Base-by-base conservation (phyloP, 2,113 vertebrate species). In the Mellivora capensis region DNA sequence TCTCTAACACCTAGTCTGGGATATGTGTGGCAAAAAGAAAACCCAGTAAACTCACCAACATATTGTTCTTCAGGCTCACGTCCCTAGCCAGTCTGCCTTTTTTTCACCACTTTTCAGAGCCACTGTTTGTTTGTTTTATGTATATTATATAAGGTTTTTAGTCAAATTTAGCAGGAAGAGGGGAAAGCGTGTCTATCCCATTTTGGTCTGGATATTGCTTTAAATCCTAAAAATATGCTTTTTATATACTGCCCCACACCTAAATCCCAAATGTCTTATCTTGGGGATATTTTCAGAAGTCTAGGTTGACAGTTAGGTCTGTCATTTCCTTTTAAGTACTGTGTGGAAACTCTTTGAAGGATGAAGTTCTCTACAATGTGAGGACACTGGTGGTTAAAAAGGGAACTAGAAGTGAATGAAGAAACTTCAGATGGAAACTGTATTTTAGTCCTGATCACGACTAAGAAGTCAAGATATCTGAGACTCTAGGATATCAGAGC, bases 211-310 rank as follows among this genome's bases (percentile, higher is more conserved):
- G 44, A 12, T 64, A 31, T 74, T 82, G 62, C 6, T 87, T 92
- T 72, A 71, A 96, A 23, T 74, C 72, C 39, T 39, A 18, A n/a
- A 74, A 69, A 69, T 18, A 27, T 49, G 25, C 6, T 42, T 69
- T 69, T 29, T 25, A 42, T 52, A 4, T 29, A 25, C 71, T 62
- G 8, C 3, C 1, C 0, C 10, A 54, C 1, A 47, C 2, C 12
- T 34, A 54, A 44, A 44, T 57, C 5, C 47, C 34, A 86, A 74
- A 44, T n/a, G 47, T 57, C 23, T 83, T 81, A 81, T 49, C 21
- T 29, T 6, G 20, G 13, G 6, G 15, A 15, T 69, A 49, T n/a
- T 59, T 89, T 89, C 42, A 77, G 14, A 96, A 31, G 49, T 29
- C 5, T 42, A 59, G 12, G 71, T n/a, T 69, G 44, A 44, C 18